Evolutionary conservation across 2,797 vertebrate genomes (phyloP), one percentile per base, ranked within the genome.

Genomic region (Morus bassanus): DNA sequence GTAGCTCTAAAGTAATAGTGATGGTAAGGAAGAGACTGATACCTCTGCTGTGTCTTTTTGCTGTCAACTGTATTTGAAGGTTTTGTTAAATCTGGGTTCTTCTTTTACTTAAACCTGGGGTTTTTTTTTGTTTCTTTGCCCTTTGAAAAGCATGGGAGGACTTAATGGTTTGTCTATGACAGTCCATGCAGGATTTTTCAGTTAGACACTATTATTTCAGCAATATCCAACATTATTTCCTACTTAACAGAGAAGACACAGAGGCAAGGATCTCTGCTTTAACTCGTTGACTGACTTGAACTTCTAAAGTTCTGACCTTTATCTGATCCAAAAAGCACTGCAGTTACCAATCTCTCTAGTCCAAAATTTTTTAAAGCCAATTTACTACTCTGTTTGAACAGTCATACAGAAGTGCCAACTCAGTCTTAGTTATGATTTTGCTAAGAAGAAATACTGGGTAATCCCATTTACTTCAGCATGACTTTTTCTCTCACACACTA

Each of bases 381-480:
- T 48, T 95, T 87, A 78, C 89, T 97, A 75, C 90, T 73, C 68
- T 78, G 48, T 70, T 91, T 73, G 80, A 96, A 93, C 31, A 72
- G 91, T 27, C 48, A 43, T 13, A 75, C 1, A 0, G 92, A 93
- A 95, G 57, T 61, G 74, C 24, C 85, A 91, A 41, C 79, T 92
- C 87, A 59, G 57, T 65, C 43, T 70, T 61, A 56, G 72, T 72
- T 95, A 61, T 41, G 73, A 84, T 79, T 91, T 95, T 95, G 59
- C 53, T 80, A 43, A 79, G 65, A 88, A 76, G 33, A 92, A 94
- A 88, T 41, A 90, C 57, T 35, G 77, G 18, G 50, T 94, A 95
- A 94, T 94, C 88, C 61, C 75, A 89, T 92, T 86, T 89, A 77
- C 37, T 94, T 93, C 93, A 91, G 90, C 75, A 50, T 80, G 89